phyloP scores from a whole-genome alignment of 2,797 vertebrate species.

The Lepilemur ruficaudatus region DNA sequence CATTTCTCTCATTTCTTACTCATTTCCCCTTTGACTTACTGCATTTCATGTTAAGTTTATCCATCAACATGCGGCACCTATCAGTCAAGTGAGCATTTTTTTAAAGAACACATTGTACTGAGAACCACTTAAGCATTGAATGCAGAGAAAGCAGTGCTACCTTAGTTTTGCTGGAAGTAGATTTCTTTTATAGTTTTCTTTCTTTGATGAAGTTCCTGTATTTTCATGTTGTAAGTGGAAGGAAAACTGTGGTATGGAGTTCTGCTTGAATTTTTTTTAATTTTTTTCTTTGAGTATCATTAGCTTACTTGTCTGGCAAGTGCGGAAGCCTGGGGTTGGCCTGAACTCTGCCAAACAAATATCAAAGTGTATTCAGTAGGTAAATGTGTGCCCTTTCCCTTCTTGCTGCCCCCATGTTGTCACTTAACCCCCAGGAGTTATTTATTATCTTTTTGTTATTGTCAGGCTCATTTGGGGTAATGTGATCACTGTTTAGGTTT shows the following conservation, averaged over 20 bases:
- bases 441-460: constrained; percentile 75
- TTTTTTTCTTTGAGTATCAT: constrained; percentile 75
- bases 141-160: constrained; percentile 84
- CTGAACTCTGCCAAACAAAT: constrained; percentile 78
- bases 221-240: constrained; percentile 83
- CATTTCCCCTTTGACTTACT: constrained; percentile 73
- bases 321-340: constrained; percentile 81
- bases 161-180: constrained; percentile 84
- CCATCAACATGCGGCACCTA: constrained; percentile 82
- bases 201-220: constrained; percentile 80
- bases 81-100: constrained; percentile 83
- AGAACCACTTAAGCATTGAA: constrained; percentile 77
- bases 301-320: constrained; percentile 86
- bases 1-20: constrained; percentile 62
- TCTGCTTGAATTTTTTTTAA: constrained; percentile 82
- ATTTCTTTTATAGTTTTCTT: constrained; percentile 80
- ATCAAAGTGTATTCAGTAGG: constrained; percentile 64
- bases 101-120: constrained; percentile 62
- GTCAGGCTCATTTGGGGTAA: constrained; percentile 71
- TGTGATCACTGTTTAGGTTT: constrained; percentile 69
- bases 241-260: constrained; percentile 84
- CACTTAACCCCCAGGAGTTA: constrained; percentile 78
- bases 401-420: constrained; percentile 81
- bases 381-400: constrained; percentile 70
- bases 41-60: constrained; percentile 78